Evolutionary conservation across 2,888 invertebrate genomes (phyloP).

Genomic region (Pyrrhia umbra): DNA sequence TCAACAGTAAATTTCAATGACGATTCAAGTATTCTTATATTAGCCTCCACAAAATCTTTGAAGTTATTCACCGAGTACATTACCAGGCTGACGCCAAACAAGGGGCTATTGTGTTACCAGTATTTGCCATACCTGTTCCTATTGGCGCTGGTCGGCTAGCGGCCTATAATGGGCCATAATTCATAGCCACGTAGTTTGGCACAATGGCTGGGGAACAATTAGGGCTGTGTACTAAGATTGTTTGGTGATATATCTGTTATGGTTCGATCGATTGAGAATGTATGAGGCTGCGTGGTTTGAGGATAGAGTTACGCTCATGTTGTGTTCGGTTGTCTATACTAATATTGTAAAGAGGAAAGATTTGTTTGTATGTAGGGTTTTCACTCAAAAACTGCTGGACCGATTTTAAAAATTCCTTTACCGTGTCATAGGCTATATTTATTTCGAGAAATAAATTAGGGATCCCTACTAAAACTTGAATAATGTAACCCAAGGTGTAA

Average conservation of each 20-base stretch:
- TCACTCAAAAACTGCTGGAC: too few relatives aligned
- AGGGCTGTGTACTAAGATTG: conserved; percentile 51
- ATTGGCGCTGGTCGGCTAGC: conserved; percentile 48
- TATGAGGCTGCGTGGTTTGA: conserved; percentile 16
- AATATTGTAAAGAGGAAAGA: too few relatives aligned
- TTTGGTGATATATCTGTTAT: conserved; percentile 40
- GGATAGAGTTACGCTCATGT: background rate
- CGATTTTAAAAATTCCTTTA: too few relatives aligned
- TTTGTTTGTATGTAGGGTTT: too few relatives aligned
- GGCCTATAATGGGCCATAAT: conserved; percentile 51
- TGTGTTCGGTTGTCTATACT: background rate
- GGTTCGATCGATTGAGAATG: conserved; percentile 26
- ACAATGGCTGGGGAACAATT: conserved; percentile 53
- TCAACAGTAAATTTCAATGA: too few relatives aligned
- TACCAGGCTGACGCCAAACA: conserved; percentile 15
- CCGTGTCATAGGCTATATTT: too few relatives aligned
- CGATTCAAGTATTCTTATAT: background rate
- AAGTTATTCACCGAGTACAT: conserved; percentile 1
- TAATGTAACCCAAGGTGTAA: too few relatives aligned
- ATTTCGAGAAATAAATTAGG: too few relatives aligned
- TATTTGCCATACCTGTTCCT: conserved; percentile 49
- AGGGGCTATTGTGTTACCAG: conserved; percentile 29
- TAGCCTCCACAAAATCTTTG: background rate
- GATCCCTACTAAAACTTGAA: too few relatives aligned
- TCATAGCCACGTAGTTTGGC: conserved; percentile 48